A percentile compares a stretch with the other conserved stretches of the same genome.
Conservation (phyloP, 2,113 vertebrate species). For the Vulpes vulpes region DNA sequence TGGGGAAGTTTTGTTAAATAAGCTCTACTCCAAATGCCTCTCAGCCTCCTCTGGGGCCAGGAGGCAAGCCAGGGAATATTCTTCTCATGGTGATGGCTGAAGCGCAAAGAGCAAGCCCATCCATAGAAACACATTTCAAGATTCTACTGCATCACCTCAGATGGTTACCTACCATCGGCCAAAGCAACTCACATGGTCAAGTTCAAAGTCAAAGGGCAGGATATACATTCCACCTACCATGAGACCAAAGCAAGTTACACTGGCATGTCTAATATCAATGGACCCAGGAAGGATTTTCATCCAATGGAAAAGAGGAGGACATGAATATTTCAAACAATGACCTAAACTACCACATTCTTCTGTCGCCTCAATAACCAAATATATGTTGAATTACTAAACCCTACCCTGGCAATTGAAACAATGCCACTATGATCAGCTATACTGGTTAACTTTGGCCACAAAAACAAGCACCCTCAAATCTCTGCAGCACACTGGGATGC, state of each 20-base stretch:
- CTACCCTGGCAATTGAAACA: not conserved
- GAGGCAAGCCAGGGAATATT: not conserved
- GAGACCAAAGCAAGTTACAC: not conserved
- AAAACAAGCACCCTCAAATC: not conserved
- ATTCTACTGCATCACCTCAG: not conserved
- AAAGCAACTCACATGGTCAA: not conserved
- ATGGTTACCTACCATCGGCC: not conserved
- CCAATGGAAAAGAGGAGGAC: not conserved
- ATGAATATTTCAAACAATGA: not conserved
- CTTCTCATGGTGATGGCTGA: not conserved
- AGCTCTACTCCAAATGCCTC: not conserved
- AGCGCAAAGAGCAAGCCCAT: not conserved
- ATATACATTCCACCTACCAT: accelerated
- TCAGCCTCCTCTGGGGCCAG: not conserved
- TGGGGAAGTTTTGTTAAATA: not conserved
- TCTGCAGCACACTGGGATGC: not conserved
- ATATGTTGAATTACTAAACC: not conserved
- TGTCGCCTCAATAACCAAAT: not conserved
- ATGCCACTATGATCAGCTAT: not conserved
- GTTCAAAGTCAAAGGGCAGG: not conserved
- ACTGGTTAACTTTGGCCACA: not conserved
- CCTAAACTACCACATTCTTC: not conserved
- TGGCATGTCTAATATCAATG: accelerated
- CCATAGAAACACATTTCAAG: not conserved
- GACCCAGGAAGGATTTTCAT: not conserved